Evolutionary conservation across 2,113 vertebrate genomes (phyloP), one percentile per base, ranked within the genome.

Genomic region (Verasper variegatus): DNA sequence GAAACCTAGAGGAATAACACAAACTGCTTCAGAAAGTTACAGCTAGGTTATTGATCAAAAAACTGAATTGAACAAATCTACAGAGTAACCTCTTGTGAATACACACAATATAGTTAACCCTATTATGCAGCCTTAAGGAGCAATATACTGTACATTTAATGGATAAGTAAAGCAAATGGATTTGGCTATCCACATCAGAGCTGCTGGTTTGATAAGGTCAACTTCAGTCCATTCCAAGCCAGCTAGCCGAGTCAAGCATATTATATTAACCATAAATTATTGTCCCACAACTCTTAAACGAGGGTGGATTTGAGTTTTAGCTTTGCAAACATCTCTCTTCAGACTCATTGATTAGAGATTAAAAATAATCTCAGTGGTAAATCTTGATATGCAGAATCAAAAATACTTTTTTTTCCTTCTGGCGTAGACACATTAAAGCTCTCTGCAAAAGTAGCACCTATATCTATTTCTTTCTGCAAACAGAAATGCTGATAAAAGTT

Each of bases 1-100:
- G 71, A 82, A 86, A 84, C 81, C 42, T 76, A 76, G 47, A 56
- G 23, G 1, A 70, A 78, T 69, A 67, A 65, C 68, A 49, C 9
- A 1, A 63, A 27, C 52, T 18, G 23, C 37, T 71, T 68, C 51
- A 61, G 57, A 37, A 23, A 14, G 49, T 56, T 60, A 47, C 80
- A 58, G 72, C 49, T 12, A 51, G 20, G 47, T 5, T 51, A 51
- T 51, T 51, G 47, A 51, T 51, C 1, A 7, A 31, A 31, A 31
- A 31, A 31, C 31, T 27, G 6, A 31, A 31, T 31, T 31, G 5
- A 31, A 31, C 31, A 31, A 31, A 31, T 31, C 31, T 31, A 31
- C 6, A 31, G 6, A 31, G 31, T 31, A 31, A 31, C 31, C 1
- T 31, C 31, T 11, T 40, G 37, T 40, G 2, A 12, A 40, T 40